Percentiles rank a stretch among this genome's conserved stretches.
Conservation (phyloP, 2,888 invertebrate genomes). For the Matsumyia berberina region DNA sequence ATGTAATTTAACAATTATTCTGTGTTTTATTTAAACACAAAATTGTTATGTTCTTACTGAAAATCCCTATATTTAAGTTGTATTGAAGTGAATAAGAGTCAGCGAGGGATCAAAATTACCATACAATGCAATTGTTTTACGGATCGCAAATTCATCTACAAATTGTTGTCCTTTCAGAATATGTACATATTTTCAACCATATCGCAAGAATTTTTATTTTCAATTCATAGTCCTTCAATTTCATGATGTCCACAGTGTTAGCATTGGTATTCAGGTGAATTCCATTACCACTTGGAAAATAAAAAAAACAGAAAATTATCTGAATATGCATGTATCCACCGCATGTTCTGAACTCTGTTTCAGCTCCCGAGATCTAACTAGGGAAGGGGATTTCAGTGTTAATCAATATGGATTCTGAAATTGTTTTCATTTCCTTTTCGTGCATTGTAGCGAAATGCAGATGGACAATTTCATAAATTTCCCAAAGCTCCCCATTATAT, state of each 20-base stretch:
- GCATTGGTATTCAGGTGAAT: constrained; percentile 28
- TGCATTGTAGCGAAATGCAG: constrained; percentile 38
- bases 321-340: not conserved
- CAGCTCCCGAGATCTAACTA: constrained; percentile 23
- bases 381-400: constrained; percentile 37
- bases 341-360: constrained; percentile 19
- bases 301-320: too few species aligned
- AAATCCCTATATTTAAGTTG: too few species aligned
- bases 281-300: not conserved
- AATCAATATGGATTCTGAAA: constrained; percentile 64
- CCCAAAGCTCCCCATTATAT: constrained; percentile 56
- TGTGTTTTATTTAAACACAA: too few species aligned
- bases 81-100: too few species aligned
- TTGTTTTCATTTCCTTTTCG: constrained; percentile 44
- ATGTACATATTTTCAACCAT: not conserved
- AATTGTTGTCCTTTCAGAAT: not conserved
- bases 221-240: constrained; percentile 3
- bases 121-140: not conserved
- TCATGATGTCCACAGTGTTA: constrained; percentile 22
- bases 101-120: not conserved
- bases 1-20: too few species aligned
- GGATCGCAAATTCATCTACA: not conserved
- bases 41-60: too few species aligned
- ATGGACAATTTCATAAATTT: constrained; percentile 64
- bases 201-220: not conserved